These are phyloP conservation scores for Melipona beecheii DNA, from an alignment of 2,888 invertebrate genomes.

Conservation along the genomic window DNA sequence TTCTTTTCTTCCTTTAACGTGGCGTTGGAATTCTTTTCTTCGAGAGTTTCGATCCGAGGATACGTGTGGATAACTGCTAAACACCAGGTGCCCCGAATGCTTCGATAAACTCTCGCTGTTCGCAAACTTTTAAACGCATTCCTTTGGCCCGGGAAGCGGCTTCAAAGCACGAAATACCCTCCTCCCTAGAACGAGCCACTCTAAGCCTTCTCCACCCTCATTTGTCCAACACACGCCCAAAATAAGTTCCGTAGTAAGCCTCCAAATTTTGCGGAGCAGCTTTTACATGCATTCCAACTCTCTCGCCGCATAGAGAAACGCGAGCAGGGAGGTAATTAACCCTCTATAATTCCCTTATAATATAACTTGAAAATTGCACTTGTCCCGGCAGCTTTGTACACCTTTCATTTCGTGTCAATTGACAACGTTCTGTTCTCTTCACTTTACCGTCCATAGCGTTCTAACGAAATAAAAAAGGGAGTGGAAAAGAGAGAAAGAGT, in stretches of 20 bases:
- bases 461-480: background rate
- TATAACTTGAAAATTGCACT: background rate
- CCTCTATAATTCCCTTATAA: background rate
- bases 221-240: background rate
- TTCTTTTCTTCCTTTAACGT: no score
- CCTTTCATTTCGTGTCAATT: background rate
- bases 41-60: background rate
- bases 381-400: background rate
- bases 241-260: constrained; percentile 2
- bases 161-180: background rate
- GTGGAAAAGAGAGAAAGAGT: background rate
- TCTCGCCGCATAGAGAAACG: no score
- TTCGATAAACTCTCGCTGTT: background rate
- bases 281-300: background rate
- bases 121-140: constrained; percentile 24
- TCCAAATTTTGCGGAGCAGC: background rate
- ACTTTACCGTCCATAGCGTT: background rate
- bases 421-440: background rate
- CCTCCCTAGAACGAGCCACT: no score
- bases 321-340: background rate
- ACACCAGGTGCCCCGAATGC: background rate
- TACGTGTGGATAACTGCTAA: background rate
- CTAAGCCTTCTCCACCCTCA: background rate
- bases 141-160: background rate
- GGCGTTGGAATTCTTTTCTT: background rate